Base-by-base conservation (phyloP, 2,113 vertebrate species). In the Cinclus cinclus region DNA sequence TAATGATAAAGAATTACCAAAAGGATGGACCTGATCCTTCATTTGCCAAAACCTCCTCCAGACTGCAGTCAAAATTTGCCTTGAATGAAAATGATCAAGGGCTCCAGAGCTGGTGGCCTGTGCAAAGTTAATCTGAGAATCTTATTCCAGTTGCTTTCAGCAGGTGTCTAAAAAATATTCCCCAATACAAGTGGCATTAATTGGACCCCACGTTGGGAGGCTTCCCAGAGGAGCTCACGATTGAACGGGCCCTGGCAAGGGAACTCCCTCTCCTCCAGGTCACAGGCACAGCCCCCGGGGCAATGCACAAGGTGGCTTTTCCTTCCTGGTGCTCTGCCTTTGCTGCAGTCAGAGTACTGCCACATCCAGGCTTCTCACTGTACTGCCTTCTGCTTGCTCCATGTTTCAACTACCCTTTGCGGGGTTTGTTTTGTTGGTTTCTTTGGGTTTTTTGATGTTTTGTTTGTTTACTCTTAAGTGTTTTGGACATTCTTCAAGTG, bases 121-220 rank as follows among this genome's bases (percentile, higher is more conserved):
- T 37, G 35, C 22, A 90, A 93, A 94, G 83, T 88, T 86, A 92
- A 88, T 64, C 87, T 75, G 84, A 91, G 76, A 90, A 90, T 83
- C 56, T 78, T 39, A 78, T 56, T 67, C 44, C 59, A 64, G 64
- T 95, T 83, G 84, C 82, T 92, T 95, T 94, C 67, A 78, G 92
- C 63, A 63, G 76, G 68, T 94, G 82, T 93, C 75, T 83, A 28
- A 77, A 92, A 91, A 81, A 90, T 74, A 50, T 58, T 74, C 92
- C 62, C 88, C 85, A 70, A 37, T 47, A 55, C 60, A 78, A 92
- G 93, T 59, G 71, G 59, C 92, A 91, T 33, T 94, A 93, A 97
- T 68, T 93, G 93, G 91, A 53, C 33, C 90, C 90, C 93, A 52
- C 52, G 87, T 77, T 30, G 85, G 92, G 93, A 94, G 42, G 69